These are phyloP conservation scores for Brachionus sp. DNA, from an alignment of 1,140 invertebrate genomes.

Conservation along the genomic window DNA sequence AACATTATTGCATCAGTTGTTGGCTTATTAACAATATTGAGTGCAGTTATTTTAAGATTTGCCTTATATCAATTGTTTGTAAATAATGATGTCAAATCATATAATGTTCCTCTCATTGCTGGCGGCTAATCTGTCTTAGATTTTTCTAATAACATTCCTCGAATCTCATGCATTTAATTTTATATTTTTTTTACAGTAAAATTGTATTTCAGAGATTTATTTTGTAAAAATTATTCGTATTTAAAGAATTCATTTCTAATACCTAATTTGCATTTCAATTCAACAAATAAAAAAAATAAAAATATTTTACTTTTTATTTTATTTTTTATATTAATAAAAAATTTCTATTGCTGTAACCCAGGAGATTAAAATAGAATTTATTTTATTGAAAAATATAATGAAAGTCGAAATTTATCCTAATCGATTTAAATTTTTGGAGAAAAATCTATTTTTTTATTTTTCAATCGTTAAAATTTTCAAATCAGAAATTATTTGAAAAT, in stretches of 20 bases:
- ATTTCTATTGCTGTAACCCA: too few species aligned
- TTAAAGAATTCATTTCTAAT: background rate
- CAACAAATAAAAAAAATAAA: background rate
- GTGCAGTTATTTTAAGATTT: constrained; percentile 37
- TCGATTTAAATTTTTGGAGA: too few species aligned
- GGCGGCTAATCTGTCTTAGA: background rate
- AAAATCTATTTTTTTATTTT: too few species aligned
- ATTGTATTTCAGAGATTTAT: constrained; percentile 8
- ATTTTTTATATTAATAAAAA: too few species aligned
- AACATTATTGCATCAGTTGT: constrained; percentile 38
- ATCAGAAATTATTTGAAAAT: too few species aligned
- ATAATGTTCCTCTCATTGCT: constrained; percentile 43
- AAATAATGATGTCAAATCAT: constrained; percentile 27
- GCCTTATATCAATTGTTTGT: constrained; percentile 41
- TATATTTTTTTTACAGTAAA: constrained; percentile 9
- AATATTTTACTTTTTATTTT: background rate
- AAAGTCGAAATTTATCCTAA: too few species aligned
- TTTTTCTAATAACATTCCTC: background rate
- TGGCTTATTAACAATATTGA: constrained; percentile 24
- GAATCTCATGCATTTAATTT: background rate
- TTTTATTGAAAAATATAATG: too few species aligned
- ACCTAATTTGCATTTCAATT: background rate
- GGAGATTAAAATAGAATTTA: too few species aligned
- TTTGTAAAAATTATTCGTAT: background rate
- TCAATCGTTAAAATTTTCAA: too few species aligned